These are phyloP conservation scores for Trachelipus rathkii DNA, from an alignment of 1,140 invertebrate genomes.

Conservation along the genomic window DNA sequence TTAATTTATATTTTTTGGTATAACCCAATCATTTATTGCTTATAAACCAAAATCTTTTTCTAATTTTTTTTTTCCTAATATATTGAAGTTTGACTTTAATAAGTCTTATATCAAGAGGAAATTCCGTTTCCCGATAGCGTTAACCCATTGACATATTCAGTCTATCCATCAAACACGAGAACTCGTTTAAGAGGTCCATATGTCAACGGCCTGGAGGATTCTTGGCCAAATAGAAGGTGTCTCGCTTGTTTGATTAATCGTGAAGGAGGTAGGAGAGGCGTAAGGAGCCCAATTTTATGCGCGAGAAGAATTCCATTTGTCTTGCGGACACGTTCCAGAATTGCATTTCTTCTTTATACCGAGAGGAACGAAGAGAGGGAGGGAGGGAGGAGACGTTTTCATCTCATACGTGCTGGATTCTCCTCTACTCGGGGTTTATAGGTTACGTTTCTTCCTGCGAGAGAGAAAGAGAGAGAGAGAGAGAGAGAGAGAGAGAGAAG, in stretches of 20 bases:
- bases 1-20: too few relatives aligned
- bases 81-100: background rate
- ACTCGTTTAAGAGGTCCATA: slow-evolving; percentile 9
- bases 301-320: slow-evolving; percentile 18
- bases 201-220: slow-evolving; percentile 4
- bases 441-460: too few relatives aligned
- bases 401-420: too few relatives aligned
- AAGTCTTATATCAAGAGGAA: background rate
- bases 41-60: too few relatives aligned
- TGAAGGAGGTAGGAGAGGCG: background rate
- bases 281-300: slow-evolving; percentile 22
- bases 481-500: too few relatives aligned
- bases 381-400: too few relatives aligned
- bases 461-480: too few relatives aligned
- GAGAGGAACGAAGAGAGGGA: too few relatives aligned
- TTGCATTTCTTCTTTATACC: too few relatives aligned
- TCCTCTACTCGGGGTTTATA: too few relatives aligned
- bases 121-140: background rate
- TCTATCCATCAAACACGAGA: background rate
- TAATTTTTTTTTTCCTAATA: too few relatives aligned
- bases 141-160: background rate
- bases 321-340: background rate
- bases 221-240: slow-evolving; percentile 1
- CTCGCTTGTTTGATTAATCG: slow-evolving; percentile 23
- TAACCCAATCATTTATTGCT: too few relatives aligned